phyloP scores from a whole-genome alignment of 2,888 invertebrate genomes.

The Tenthredo amoena region DNA sequence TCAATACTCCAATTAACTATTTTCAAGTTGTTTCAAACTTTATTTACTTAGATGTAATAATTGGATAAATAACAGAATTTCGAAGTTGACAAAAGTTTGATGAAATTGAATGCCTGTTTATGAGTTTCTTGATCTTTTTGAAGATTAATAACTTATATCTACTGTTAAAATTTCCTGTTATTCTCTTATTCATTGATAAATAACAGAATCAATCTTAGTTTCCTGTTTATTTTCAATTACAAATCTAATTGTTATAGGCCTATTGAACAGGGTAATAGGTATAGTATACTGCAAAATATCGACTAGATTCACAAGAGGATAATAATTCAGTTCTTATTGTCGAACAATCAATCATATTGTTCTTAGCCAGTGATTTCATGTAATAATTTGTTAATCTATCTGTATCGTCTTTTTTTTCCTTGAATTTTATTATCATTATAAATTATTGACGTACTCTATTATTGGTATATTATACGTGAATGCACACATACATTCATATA shows the following conservation, averaged over 20 bases:
- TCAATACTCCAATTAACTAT: background rate
- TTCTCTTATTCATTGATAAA: background rate
- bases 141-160: background rate
- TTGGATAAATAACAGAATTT: background rate
- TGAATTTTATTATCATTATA: background rate
- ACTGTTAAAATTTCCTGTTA: background rate
- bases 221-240: slow-evolving; percentile 26
- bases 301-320: slow-evolving; percentile 54
- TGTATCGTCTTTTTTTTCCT: slow-evolving; percentile 9
- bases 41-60: background rate
- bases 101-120: background rate
- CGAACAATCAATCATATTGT: slow-evolving; percentile 40
- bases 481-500: slow-evolving; percentile 15
- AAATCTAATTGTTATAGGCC: slow-evolving; percentile 38
- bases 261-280: slow-evolving; percentile 29
- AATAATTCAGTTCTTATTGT: slow-evolving; percentile 51
- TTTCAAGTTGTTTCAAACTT: background rate
- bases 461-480: slow-evolving; percentile 10
- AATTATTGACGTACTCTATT: background rate
- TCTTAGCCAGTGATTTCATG: slow-evolving; percentile 16
- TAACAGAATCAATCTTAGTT: background rate
- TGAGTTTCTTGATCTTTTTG: background rate
- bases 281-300: slow-evolving; percentile 40
- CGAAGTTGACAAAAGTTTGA: background rate
- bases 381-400: slow-evolving; percentile 2